A percentile compares a stretch with the other conserved stretches of the same genome.
These are phyloP conservation scores for Salarias fasciatus DNA, from an alignment of 2,797 vertebrate genomes.

Conservation along the genomic window DNA sequence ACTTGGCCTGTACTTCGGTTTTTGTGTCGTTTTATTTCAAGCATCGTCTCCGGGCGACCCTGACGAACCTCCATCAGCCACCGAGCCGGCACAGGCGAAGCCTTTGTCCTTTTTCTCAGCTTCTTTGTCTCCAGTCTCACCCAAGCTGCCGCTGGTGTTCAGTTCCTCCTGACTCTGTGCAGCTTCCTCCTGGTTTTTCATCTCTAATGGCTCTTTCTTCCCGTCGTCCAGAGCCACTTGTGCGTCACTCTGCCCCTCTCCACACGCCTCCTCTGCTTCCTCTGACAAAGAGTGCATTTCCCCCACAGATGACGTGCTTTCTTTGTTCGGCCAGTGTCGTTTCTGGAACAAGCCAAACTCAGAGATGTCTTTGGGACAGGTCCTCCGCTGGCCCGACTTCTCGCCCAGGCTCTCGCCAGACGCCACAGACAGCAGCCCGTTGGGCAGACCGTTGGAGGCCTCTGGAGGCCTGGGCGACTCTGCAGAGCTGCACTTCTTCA, in stretches of 20 bases:
- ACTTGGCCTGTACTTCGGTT: slow-evolving; percentile 8
- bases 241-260: slow-evolving; percentile 66
- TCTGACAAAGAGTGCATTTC: slow-evolving; percentile 91
- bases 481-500: slow-evolving; percentile 80
- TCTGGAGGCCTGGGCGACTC: slow-evolving; percentile 81
- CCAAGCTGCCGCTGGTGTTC: slow-evolving; percentile 6
- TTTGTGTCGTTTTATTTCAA: slow-evolving; percentile 7
- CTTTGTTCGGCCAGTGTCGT: slow-evolving; percentile 76
- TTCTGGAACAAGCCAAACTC: slow-evolving; percentile 88
- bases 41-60: slow-evolving; percentile 31
- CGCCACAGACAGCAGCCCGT: slow-evolving; percentile 80
- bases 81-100: slow-evolving; percentile 27
- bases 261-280: slow-evolving; percentile 84
- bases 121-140: slow-evolving; percentile 36
- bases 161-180: slow-evolving; percentile 18
- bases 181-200: slow-evolving; percentile 17
- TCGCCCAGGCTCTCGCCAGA: slow-evolving; percentile 48
- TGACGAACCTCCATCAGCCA: slow-evolving; percentile 29
- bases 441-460: slow-evolving; percentile 83
- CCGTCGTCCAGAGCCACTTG: slow-evolving; percentile 22
- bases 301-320: slow-evolving; percentile 13
- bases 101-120: slow-evolving; percentile 34
- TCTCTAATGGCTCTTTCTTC: slow-evolving; percentile 21
- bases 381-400: slow-evolving; percentile 77
- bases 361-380: slow-evolving; percentile 85